phyloP scores from a whole-genome alignment of 2,888 invertebrate genomes.

The Notodonta ziczac region DNA sequence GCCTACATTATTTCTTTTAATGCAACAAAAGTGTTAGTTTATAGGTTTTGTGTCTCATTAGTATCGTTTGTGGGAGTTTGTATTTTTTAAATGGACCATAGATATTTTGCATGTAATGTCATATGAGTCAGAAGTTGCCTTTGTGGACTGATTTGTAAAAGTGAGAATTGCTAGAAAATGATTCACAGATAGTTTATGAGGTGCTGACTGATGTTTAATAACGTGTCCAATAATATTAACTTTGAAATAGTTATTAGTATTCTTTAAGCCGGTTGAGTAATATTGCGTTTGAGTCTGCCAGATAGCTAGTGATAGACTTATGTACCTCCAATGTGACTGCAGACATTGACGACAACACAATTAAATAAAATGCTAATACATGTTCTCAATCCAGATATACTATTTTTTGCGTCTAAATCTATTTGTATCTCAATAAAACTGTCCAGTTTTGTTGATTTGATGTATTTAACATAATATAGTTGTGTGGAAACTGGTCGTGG shows the following conservation, averaged over 20 bases:
- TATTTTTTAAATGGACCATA: slow-evolving; percentile 11
- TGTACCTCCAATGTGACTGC: no score
- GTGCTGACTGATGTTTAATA: neutral
- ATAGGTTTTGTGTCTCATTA: slow-evolving; percentile 54
- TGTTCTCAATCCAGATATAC: slow-evolving; percentile 16
- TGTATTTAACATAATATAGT: slow-evolving; percentile 39
- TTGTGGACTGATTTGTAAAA: slow-evolving; percentile 3
- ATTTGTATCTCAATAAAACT: slow-evolving; percentile 40
- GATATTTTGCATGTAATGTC: neutral
- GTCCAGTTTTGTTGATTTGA: slow-evolving; percentile 39
- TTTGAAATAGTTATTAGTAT: neutral
- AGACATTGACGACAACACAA: neutral
- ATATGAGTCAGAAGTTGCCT: neutral
- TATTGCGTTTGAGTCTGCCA: no score
- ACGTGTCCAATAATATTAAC: neutral
- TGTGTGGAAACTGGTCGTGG: slow-evolving; percentile 27
- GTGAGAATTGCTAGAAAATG: neutral
- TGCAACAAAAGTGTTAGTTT: slow-evolving; percentile 59
- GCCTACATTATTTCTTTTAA: slow-evolving; percentile 59
- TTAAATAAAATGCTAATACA: slow-evolving; percentile 3
- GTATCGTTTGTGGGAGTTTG: slow-evolving; percentile 35
- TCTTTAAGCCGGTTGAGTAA: neutral
- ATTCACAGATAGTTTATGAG: slow-evolving; percentile 3
- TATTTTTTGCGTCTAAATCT: slow-evolving; percentile 30
- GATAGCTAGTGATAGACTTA: neutral